A percentile compares a stretch with the other conserved stretches of the same genome.
phyloP scores from a whole-genome alignment of 2,113 vertebrate genomes.

The Uria aalge region DNA sequence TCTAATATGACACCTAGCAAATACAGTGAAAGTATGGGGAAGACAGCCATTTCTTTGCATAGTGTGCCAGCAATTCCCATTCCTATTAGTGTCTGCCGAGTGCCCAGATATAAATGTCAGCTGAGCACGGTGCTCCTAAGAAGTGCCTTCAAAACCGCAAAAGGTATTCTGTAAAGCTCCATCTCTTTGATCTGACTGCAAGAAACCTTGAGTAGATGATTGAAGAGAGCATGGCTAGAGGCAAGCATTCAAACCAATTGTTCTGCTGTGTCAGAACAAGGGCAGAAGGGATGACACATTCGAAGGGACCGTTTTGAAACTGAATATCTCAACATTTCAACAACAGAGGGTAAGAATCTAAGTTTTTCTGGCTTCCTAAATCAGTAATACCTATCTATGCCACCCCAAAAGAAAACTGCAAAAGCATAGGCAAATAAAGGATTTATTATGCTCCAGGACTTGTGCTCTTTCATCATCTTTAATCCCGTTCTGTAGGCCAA shows the following conservation, averaged over 20 bases:
- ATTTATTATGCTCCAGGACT: neutral
- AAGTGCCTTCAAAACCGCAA: neutral
- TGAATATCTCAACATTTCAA: neutral
- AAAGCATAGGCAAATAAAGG: neutral
- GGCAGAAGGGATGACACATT: neutral
- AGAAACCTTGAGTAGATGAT: constrained; percentile 1
- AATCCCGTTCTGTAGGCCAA: neutral
- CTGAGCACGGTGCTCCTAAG: neutral
- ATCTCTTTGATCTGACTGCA: constrained; percentile 2
- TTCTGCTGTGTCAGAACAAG: constrained; percentile 26
- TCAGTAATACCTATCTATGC: neutral
- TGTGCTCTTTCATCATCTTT: neutral
- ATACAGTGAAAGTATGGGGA: neutral
- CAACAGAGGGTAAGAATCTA: neutral
- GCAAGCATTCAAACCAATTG: constrained; percentile 11
- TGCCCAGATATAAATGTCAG: constrained; percentile 3
- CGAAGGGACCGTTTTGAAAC: neutral
- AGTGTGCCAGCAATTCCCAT: neutral
- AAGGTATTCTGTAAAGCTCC: constrained; percentile 13
- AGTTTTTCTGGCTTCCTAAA: neutral
- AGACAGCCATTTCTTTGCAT: neutral
- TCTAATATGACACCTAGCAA: neutral
- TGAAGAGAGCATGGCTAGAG: neutral
- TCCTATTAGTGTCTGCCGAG: neutral
- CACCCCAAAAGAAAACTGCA: neutral